Base-by-base conservation (phyloP, 2,113 vertebrate species). In the Scatophagus argus region DNA sequence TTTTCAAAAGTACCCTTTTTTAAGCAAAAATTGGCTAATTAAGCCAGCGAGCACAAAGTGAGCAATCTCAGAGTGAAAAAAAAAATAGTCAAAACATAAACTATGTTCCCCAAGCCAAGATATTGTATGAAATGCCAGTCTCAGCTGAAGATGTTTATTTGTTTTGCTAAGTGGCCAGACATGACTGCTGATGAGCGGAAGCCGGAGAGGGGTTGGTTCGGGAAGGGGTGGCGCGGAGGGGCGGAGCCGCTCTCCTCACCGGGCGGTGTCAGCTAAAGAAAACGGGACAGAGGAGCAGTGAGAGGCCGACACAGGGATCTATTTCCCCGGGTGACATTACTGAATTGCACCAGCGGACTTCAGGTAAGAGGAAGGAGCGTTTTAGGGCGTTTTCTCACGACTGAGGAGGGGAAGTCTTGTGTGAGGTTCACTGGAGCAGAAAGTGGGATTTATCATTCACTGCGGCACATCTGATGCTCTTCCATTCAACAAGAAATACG, bases 251-350 rank as follows among this genome's bases (percentile, higher is more conserved):
- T 34, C 56, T 36, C 1, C 32, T 4, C 0, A 23, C 10, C 63
- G 80, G 90, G 88, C 84, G 84, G 86, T 44, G 89, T 84, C 86
- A 56, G 58, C 27, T 0, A 61, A 46, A 72, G 82, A 92, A 87
- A 83, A 87, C 52, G 36, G 74, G 73, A 36, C 76, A 23, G 73
- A 58, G 73, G 21, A 31, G 66, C 29, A 4, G 32, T 1, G 34
- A 13, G 23, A 63, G 54, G 74, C 80, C 27, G 77, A 76, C 3
- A 44, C 51, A 70, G 39, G 59, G 80, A 39, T 4, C 29, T 31
- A 5, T 8, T 66, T 44, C 21, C 43, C 21, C 23, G 23, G 27
- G 51, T 39, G 51, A 29, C 17, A 51, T 32, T 23, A 16, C 55
- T 31, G 59, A 56, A 2, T 4, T 0, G 16, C 74, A 38, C 21